phyloP scores from a whole-genome alignment of 1,140 invertebrate genomes.

The Drosophila rufa region DNA sequence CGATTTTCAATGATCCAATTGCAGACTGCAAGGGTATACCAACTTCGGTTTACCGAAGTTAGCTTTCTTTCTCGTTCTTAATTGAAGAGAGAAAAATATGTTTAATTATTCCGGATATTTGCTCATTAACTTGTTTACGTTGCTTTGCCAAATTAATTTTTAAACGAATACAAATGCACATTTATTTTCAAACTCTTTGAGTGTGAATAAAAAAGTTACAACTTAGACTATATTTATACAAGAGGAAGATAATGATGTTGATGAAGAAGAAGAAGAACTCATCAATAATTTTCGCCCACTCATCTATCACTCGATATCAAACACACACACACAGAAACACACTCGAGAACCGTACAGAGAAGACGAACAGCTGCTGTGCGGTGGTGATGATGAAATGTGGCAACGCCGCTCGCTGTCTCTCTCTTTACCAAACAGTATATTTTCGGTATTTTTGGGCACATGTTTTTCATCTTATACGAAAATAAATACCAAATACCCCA shows the following conservation, averaged over 20 bases:
- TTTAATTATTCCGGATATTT: conserved; percentile 22
- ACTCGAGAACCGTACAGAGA: conserved; percentile 8
- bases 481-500: neutral
- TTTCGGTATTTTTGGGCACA: conserved; percentile 28
- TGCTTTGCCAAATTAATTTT: neutral
- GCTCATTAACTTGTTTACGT: conserved; percentile 1
- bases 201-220: no score
- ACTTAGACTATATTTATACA: neutral
- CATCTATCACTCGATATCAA: conserved; percentile 43
- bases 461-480: conserved; percentile 22
- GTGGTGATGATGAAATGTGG: conserved; percentile 18
- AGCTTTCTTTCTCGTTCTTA: no score
- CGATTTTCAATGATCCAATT: no score
- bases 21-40: no score
- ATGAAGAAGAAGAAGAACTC: conserved; percentile 29
- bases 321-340: conserved; percentile 8
- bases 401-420: conserved; percentile 22
- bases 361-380: conserved; percentile 19
- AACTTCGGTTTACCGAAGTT: no score
- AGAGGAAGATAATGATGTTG: conserved; percentile 1
- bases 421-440: conserved; percentile 1
- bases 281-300: conserved; percentile 52
- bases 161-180: neutral
- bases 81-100: conserved; percentile 1
- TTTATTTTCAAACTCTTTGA: neutral